phyloP scores from a whole-genome alignment of 2,797 vertebrate genomes.

The Cyprinella venusta region DNA sequence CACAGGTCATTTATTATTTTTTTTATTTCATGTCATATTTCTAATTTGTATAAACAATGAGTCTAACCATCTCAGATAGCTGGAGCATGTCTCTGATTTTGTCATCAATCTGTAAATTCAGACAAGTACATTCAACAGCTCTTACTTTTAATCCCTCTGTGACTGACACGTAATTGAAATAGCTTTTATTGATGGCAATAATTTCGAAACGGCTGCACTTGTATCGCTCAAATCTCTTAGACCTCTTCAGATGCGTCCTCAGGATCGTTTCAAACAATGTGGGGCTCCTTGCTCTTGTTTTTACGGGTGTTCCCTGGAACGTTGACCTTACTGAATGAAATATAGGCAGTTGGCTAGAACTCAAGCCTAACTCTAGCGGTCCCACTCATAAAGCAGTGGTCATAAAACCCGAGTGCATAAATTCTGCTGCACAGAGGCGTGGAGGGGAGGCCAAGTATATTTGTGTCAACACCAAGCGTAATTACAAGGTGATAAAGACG shows the following conservation, averaged over 20 bases:
- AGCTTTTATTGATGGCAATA: conserved; percentile 51
- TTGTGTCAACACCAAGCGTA: conserved; percentile 85
- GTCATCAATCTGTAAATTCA: conserved; percentile 42
- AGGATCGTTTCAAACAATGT: conserved; percentile 54
- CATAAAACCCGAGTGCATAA: conserved; percentile 83
- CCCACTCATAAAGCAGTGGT: conserved; percentile 78
- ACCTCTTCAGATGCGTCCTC: conserved; percentile 50
- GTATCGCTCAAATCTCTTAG: conserved; percentile 30
- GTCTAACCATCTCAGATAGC: conserved; percentile 20
- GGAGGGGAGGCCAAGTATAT: conserved; percentile 71
- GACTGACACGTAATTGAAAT: conserved; percentile 45
- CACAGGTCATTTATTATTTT: conserved; percentile 40
- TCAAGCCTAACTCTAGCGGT: conserved; percentile 76
- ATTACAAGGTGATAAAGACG: conserved; percentile 85
- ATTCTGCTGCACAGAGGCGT: conserved; percentile 76
- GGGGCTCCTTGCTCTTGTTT: conserved; percentile 63
- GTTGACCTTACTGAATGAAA: conserved; percentile 81
- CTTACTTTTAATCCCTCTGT: conserved; percentile 50
- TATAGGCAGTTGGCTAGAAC: conserved; percentile 79
- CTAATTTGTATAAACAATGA: conserved; percentile 43
- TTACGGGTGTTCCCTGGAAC: conserved; percentile 73
- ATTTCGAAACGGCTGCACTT: conserved; percentile 39
- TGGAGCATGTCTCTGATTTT: conserved; percentile 30
- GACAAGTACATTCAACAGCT: conserved; percentile 49
- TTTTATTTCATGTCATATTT: conserved; percentile 38